Base-by-base conservation (phyloP, 1,140 invertebrate species). In the Drosophila nigromelanica region DNA sequence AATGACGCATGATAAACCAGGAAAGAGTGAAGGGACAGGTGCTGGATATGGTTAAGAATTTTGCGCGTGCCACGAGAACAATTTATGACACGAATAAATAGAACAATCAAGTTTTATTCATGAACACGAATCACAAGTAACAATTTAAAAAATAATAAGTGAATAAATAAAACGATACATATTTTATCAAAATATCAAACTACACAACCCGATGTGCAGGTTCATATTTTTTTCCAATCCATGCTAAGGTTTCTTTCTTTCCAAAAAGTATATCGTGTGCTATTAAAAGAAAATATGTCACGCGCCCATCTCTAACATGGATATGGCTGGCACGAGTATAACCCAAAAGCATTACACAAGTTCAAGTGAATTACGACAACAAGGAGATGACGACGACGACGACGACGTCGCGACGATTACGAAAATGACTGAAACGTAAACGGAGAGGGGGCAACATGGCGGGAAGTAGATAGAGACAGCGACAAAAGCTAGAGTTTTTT, bases 281-380 rank as follows among this genome's bases (percentile, higher is more conserved):
- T 27, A 1, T 1, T 27, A 27, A 27, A 27, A 27, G 5, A 27
- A 27, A 27, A 27, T 27, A 1, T 35, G 8, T 8, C 33, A 35
- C 33, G 33, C 33, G 6, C 7, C 33, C 33, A 35, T 10, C 33
- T 35, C 8, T 35, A 35, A 30, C 39, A 35, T 48, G 62, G 42
- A 55, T 77, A 50, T 50, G 52, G 8, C 54, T 48, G 54, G 40
- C 59, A 74, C 60, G 70, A 68, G 54, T 64, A 76, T 61, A 51
- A 77, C 67, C 54, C 56, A 68, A 80, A 78, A 82, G 51, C 78
- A 89, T 87, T 75, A 83, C 79, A 79, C 83, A 83, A 87, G 78
- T 89, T 87, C 76, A 77, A 87, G 83, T 89, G 83, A 87, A 79
- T 89, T 77, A 87, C 83, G 82, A 89, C 69, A 35, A 63, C 60